Evolutionary conservation across 2,113 vertebrate species (phyloP).

Genomic region (Todiramphus saurophagus): DNA sequence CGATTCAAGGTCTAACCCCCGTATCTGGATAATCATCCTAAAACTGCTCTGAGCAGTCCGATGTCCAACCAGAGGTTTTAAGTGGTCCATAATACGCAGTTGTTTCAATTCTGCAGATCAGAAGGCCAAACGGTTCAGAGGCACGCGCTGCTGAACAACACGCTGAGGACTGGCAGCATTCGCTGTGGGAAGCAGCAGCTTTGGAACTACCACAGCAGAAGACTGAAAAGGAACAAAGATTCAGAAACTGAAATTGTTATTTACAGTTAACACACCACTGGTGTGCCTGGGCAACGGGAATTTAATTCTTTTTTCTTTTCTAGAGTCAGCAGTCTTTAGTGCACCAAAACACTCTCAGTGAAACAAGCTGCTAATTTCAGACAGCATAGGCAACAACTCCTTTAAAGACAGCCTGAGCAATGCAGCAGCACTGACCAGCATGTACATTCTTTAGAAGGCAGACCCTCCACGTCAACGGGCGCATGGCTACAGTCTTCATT

Average conservation of each 20-base stretch:
- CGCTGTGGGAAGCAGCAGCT: neutral
- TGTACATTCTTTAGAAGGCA: rapidly evolving
- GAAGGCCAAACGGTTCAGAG: neutral
- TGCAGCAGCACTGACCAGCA: neutral
- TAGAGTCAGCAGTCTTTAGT: neutral
- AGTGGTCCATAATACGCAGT: rapidly evolving
- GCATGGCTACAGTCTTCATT: neutral
- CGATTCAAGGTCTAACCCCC: neutral
- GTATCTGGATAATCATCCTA: neutral
- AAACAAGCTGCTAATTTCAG: neutral
- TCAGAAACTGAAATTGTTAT: neutral
- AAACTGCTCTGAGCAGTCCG: neutral
- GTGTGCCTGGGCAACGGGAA: neutral
- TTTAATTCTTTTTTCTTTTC: neutral
- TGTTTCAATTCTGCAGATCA: neutral
- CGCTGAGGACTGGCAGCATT: rapidly evolving
- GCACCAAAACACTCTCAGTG: neutral
- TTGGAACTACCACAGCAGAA: neutral
- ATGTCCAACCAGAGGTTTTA: neutral
- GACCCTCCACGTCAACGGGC: neutral
- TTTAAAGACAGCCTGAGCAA: neutral
- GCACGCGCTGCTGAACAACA: neutral
- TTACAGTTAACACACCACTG: neutral
- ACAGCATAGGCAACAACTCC: rapidly evolving
- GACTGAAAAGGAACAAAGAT: neutral